phyloP scores from a whole-genome alignment of 1,140 invertebrate genomes.

The Asbolus verrucosus region DNA sequence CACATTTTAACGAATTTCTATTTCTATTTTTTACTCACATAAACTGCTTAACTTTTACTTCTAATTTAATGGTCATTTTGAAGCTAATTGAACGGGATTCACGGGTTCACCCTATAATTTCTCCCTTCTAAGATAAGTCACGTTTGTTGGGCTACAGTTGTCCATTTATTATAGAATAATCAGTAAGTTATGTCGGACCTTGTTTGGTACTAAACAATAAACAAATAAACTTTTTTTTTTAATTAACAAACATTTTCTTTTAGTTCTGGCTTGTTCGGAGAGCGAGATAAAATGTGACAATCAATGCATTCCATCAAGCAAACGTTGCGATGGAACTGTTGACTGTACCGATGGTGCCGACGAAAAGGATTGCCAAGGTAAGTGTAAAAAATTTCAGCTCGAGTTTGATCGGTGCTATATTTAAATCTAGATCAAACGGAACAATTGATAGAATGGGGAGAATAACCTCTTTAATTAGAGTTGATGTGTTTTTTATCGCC shows the following conservation, averaged over 20 bases:
- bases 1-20: no score
- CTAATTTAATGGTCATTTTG: no score
- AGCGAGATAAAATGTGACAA: slow-evolving; percentile 71
- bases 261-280: slow-evolving; percentile 66
- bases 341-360: slow-evolving; percentile 80
- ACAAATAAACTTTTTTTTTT: no score
- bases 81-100: no score
- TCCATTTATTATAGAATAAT: no score
- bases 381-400: slow-evolving; percentile 25
- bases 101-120: no score
- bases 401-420: slow-evolving; percentile 11
- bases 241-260: slow-evolving; percentile 56
- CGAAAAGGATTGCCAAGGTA: slow-evolving; percentile 73
- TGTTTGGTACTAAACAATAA: no score
- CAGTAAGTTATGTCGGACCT: no score
- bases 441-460: slow-evolving; percentile 16
- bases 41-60: no score
- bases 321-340: slow-evolving; percentile 73
- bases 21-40: no score
- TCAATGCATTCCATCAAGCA: slow-evolving; percentile 71
- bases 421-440: slow-evolving; percentile 3
- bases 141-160: no score
- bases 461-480: slow-evolving; percentile 29
- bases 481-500: slow-evolving; percentile 29
- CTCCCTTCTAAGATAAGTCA: no score